Base-by-base conservation (phyloP, 2,113 vertebrate genomes). In the Neolamprologus cancellatus region DNA sequence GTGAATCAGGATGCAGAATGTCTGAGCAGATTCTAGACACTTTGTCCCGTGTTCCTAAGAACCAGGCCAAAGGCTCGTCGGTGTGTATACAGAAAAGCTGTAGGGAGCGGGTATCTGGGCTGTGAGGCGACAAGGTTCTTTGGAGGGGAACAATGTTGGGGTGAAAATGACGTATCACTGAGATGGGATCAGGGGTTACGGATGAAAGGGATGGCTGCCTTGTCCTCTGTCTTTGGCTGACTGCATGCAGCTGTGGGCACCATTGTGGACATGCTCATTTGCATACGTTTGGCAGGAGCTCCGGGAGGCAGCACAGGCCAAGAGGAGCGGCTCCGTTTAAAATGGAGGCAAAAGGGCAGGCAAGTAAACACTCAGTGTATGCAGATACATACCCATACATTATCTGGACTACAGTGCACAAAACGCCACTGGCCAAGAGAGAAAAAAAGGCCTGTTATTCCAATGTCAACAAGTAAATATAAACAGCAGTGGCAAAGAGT, bases 121-220 rank as follows among this genome's bases (percentile, higher is more conserved):
- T 78, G 82, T 88, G 89, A 85, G 81, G 90, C 84, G 82, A 92
- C 89, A 90, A 85, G 87, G 80, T 84, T 90, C 91, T 93, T 95
- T 94, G 94, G 94, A 87, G 81, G 91, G 79, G 91, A 91, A 81
- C 91, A 91, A 69, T 82, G 88, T 91, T 89, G 91, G 93, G 82
- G 92, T 88, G 94, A 95, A 95, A 91, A 95, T 94, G 94, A 95
- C 84, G 94, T 93, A 93, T 94, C 91, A 94, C 89, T 90, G 92
- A 87, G 92, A 92, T 85, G 90, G 94, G 95, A 95, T 96, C 94
- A 96, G 93, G 94, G 96, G 94, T 95, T 95, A 95, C 32, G 94
- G 93, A 95, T 96, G 93, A 96, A 96, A 96, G 95, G 85, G 83
- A 84, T 59, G 87, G 91, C 93, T 91, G 92, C 92, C 90, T 91